A percentile compares a stretch with the other conserved stretches of the same genome.
Evolutionary conservation across 2,888 invertebrate species (phyloP).

Genomic region (Cyclophora punctaria): DNA sequence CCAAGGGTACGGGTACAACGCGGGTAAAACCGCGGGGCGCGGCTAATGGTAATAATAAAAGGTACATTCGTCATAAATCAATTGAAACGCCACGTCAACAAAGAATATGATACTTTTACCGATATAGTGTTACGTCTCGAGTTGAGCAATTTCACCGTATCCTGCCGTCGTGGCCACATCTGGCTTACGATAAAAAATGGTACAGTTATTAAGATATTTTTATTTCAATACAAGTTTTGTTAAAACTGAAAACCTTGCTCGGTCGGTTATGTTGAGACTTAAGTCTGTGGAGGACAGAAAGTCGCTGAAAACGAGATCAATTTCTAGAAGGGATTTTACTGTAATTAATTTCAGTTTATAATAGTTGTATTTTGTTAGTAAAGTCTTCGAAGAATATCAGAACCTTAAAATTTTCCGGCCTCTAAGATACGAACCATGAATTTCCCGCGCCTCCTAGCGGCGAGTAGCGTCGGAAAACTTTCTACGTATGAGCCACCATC

Average conservation of each 20-base stretch:
- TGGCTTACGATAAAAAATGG: constrained; percentile 51
- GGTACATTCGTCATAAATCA: too few species aligned
- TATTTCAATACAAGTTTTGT: constrained; percentile 17
- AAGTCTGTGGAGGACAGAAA: background rate
- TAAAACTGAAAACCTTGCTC: too few species aligned
- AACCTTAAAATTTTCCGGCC: background rate
- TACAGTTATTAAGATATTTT: constrained; percentile 43
- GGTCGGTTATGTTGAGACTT: too few species aligned
- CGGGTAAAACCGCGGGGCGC: too few species aligned
- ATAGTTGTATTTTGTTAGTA: background rate
- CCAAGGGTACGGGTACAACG: too few species aligned
- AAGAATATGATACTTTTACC: constrained; percentile 56
- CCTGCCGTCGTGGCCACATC: constrained; percentile 52
- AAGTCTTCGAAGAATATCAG: background rate
- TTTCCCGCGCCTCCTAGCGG: constrained; percentile 62
- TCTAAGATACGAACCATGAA: constrained; percentile 13
- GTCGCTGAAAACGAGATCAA: background rate
- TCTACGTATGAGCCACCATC: constrained; percentile 39
- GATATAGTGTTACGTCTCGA: constrained; percentile 59
- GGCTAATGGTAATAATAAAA: too few species aligned
- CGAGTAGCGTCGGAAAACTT: constrained; percentile 58
- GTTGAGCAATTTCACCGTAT: constrained; percentile 65
- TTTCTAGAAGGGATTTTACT: background rate
- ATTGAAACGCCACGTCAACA: constrained; percentile 29
- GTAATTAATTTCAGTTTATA: background rate